These are phyloP conservation scores for Tiliacea aurago DNA, from an alignment of 2,888 invertebrate genomes.

Conservation along the genomic window DNA sequence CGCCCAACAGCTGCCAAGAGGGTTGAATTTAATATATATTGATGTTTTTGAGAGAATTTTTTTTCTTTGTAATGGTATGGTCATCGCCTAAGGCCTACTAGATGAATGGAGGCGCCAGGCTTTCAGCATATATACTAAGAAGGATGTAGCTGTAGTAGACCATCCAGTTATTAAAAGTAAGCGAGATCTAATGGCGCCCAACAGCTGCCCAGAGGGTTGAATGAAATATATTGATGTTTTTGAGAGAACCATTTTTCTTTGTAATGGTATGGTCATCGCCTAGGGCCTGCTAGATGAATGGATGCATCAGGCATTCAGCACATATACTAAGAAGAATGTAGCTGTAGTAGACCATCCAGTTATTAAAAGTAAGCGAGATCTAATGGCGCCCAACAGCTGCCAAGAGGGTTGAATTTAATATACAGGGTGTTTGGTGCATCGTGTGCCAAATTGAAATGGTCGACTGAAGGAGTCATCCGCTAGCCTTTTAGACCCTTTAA, in stretches of 20 bases:
- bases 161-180: slow-evolving; percentile 43
- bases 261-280: background rate
- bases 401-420: no score
- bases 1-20: slow-evolving; percentile 21
- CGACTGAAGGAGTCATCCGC: no score
- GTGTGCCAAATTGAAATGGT: no score
- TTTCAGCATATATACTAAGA: background rate
- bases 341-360: slow-evolving; percentile 1
- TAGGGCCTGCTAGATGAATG: no score
- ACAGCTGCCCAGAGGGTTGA: slow-evolving; percentile 1
- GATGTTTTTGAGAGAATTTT: background rate
- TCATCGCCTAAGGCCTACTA: no score
- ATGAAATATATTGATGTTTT: slow-evolving; percentile 30
- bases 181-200: slow-evolving; percentile 41
- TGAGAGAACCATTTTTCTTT: background rate
- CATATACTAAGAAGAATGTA: no score
- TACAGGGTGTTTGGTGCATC: no score
- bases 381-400: slow-evolving; percentile 42
- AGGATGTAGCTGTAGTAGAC: background rate
- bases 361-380: slow-evolving; percentile 40
- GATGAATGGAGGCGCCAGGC: background rate
- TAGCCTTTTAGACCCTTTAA: no score
- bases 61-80: background rate
- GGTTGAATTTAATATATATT: no score
- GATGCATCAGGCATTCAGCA: no score